Conservation (phyloP, 1,140 invertebrate genomes). For the Diabrotica virgifera region DNA sequence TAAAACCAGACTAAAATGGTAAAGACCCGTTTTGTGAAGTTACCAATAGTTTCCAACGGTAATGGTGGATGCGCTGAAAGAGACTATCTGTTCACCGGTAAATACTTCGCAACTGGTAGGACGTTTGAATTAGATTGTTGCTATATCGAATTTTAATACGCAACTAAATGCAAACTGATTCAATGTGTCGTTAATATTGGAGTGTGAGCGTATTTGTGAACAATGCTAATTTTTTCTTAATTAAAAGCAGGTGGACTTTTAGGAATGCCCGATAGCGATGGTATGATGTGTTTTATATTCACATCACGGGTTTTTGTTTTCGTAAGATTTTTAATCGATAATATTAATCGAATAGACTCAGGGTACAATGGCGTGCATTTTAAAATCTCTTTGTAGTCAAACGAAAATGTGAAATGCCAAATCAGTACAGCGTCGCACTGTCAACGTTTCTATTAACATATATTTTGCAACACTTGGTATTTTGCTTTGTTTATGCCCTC, state of each 20-base stretch:
- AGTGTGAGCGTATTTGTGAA: slow-evolving; percentile 5
- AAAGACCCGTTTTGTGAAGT: background rate
- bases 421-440: too few relatives aligned
- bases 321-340: slow-evolving; percentile 3
- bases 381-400: too few relatives aligned
- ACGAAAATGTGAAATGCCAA: too few relatives aligned
- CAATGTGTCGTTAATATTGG: background rate
- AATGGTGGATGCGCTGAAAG: background rate
- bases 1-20: slow-evolving; percentile 1
- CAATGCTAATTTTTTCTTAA: slow-evolving; percentile 12
- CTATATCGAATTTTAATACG: background rate
- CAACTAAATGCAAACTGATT: background rate
- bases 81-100: background rate
- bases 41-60: background rate
- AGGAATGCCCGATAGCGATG: background rate
- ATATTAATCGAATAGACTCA: background rate
- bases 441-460: too few relatives aligned
- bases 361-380: too few relatives aligned
- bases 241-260: slow-evolving; percentile 9
- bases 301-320: slow-evolving; percentile 8
- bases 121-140: background rate
- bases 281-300: background rate
- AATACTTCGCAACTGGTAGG: too few relatives aligned
- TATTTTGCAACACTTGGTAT: too few relatives aligned
- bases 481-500: too few relatives aligned